These are phyloP conservation scores for Rhabdornis inornatus DNA, from an alignment of 2,113 vertebrate species.

Conservation along the genomic window DNA sequence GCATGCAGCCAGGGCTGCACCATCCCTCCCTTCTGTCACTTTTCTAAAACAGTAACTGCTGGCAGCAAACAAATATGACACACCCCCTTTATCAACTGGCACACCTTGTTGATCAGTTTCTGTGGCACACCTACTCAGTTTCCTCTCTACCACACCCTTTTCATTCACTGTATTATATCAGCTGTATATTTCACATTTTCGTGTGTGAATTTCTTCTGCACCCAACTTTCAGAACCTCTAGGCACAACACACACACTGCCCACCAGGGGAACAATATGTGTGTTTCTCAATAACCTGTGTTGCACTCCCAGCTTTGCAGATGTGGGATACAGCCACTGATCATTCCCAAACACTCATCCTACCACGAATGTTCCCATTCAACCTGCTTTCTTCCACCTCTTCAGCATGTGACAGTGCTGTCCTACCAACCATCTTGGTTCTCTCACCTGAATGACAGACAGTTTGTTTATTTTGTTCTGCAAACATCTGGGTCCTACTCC, in stretches of 20 bases:
- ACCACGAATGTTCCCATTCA: fast-evolving
- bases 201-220: neutral
- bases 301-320: neutral
- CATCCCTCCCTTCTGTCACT: fast-evolving
- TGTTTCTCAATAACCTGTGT: neutral
- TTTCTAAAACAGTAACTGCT: neutral
- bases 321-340: neutral
- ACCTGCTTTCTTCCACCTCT: neutral
- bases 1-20: fast-evolving
- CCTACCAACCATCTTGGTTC: neutral
- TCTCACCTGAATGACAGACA: fast-evolving
- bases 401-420: neutral
- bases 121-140: neutral
- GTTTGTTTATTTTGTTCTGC: neutral
- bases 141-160: neutral
- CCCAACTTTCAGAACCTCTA: neutral
- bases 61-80: neutral
- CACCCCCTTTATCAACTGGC: neutral
- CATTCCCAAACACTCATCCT: neutral
- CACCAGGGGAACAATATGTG: fast-evolving
- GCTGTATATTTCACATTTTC: neutral
- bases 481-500: neutral
- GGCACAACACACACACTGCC: too few relatives aligned
- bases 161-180: neutral
- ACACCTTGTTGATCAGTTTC: neutral